A percentile compares a stretch with the other conserved stretches of the same genome.
phyloP scores from a whole-genome alignment of 23 tunicate genomes.

The Clavelina lepadiformis region DNA sequence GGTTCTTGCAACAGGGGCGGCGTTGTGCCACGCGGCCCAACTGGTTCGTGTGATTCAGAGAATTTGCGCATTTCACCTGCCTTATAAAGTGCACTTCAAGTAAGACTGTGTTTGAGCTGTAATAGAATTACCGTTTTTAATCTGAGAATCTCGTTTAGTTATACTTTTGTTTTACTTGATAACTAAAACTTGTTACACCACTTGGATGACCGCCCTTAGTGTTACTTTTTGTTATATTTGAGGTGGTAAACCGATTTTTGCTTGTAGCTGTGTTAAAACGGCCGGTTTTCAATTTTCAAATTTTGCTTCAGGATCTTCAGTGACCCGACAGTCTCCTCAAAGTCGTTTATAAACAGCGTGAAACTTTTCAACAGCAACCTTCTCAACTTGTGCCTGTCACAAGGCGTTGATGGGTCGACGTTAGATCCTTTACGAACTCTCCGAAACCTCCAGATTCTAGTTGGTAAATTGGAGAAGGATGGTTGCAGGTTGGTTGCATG shows the following conservation, averaged over 20 bases:
- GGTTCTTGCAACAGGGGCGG: constrained; percentile 44
- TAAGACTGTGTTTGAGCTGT: constrained; percentile 6
- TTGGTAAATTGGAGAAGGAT: constrained; percentile 27
- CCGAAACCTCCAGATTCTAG: constrained; percentile 46
- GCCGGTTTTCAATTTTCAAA: no score
- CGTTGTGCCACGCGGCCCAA: constrained; percentile 65
- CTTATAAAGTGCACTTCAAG: constrained; percentile 61
- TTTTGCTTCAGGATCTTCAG: constrained; percentile 35
- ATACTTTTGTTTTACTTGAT: no score
- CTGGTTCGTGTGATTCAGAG: constrained; percentile 43
- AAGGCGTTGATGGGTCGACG: constrained; percentile 45
- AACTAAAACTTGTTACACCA: no score
- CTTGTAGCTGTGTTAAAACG: no score
- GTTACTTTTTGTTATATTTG: no score
- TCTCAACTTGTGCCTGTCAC: constrained; percentile 29
- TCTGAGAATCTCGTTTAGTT: no score
- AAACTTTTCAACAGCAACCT: constrained; percentile 54
- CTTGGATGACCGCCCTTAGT: no score
- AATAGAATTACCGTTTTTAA: no score
- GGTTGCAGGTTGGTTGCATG: constrained; percentile 35
- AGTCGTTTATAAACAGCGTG: constrained; percentile 26
- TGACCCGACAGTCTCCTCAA: constrained; percentile 34
- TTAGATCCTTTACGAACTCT: constrained; percentile 74
- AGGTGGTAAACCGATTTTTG: no score
- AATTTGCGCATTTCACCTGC: constrained; percentile 50